These are phyloP conservation scores for Ibidorhyncha struthersii DNA, from an alignment of 2,113 vertebrate species.

Conservation along the genomic window DNA sequence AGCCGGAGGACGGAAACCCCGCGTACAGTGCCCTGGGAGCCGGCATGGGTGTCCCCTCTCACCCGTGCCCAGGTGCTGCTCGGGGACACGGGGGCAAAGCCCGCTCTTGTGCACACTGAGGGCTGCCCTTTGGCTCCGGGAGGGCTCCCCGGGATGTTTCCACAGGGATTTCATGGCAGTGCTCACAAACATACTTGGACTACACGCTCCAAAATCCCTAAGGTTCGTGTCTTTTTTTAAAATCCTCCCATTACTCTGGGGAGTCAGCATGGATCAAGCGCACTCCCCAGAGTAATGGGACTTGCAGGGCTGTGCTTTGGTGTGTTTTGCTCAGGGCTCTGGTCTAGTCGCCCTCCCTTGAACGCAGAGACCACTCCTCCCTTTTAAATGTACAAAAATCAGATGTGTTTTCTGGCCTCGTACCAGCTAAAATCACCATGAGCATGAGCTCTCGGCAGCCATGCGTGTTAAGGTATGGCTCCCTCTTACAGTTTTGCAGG, in stretches of 20 bases:
- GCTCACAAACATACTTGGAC: not conserved
- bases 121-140: not conserved
- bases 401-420: not conserved
- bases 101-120: not conserved
- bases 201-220: not conserved
- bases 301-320: not conserved
- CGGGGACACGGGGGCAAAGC: not conserved
- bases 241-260: not conserved
- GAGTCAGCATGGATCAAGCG: not conserved
- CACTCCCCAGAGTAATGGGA: too few relatives aligned
- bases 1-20: not conserved
- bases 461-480: not conserved
- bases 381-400: not conserved
- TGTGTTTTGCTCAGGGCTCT: not conserved
- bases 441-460: rapidly evolving
- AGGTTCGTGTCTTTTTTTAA: not conserved
- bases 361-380: not conserved
- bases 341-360: not conserved
- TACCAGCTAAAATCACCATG: not conserved
- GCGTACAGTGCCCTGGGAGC: rapidly evolving
- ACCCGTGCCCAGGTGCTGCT: rapidly evolving
- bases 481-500: not conserved
- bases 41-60: not conserved
- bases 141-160: not conserved
- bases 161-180: not conserved